Conservation (phyloP, 1,140 invertebrate genomes). For the Megathymus violae region DNA sequence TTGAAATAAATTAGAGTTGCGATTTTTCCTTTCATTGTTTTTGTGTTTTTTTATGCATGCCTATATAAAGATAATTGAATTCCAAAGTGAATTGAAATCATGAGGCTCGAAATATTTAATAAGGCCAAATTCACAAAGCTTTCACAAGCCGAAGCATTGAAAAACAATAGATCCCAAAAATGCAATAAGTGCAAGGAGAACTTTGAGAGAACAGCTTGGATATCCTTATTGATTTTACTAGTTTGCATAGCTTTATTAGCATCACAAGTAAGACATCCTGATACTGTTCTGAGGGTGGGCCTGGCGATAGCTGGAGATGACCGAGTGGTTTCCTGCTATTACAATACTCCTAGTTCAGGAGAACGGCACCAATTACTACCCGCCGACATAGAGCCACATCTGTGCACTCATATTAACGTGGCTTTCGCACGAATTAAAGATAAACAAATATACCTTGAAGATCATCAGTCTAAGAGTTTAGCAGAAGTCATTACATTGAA, state of each 20-base stretch:
- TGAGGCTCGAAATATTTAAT: constrained; percentile 9
- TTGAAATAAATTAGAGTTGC: too few relatives aligned
- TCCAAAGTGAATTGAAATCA: not conserved
- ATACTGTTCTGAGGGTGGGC: not conserved
- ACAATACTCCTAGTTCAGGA: constrained; percentile 78
- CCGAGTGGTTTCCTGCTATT: constrained; percentile 86
- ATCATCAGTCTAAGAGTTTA: constrained; percentile 76
- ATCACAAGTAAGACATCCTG: not conserved
- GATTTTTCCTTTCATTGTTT: too few relatives aligned
- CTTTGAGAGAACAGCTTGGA: not conserved
- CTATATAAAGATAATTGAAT: too few relatives aligned
- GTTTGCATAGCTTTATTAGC: not conserved
- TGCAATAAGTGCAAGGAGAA: not conserved
- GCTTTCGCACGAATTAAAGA: constrained; percentile 89
- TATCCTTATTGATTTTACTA: constrained; percentile 5
- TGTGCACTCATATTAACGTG: constrained; percentile 93
- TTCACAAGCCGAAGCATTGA: not conserved
- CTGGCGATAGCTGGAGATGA: not conserved
- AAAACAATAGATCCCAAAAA: not conserved
- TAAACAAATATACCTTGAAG: constrained; percentile 83
- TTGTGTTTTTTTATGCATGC: too few relatives aligned
- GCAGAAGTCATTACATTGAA: constrained; percentile 85
- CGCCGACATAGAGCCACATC: constrained; percentile 85
- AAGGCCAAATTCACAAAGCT: constrained; percentile 1
- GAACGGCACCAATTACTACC: constrained; percentile 79